Percentiles rank a stretch among this genome's conserved stretches.
Evolutionary conservation across 2,888 invertebrate species (phyloP).

Genomic region (Polymixis lichenea): DNA sequence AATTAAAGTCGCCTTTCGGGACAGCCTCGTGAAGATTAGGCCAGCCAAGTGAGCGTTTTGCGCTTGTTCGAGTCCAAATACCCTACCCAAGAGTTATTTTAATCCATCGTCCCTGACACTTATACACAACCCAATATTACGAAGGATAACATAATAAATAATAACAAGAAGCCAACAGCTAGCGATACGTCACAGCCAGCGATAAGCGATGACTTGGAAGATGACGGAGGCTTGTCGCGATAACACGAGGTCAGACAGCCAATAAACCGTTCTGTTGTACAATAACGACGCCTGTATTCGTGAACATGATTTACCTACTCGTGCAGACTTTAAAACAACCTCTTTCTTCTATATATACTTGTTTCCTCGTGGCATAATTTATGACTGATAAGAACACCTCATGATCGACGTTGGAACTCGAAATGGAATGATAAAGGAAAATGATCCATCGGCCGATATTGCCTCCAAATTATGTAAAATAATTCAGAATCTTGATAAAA

Average conservation of each 20-base stretch:
- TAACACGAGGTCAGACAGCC: constrained; percentile 85
- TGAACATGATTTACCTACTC: constrained; percentile 77
- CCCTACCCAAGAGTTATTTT: constrained; percentile 19
- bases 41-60: constrained; percentile 17
- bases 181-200: constrained; percentile 63
- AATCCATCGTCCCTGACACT: constrained; percentile 17
- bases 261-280: constrained; percentile 74
- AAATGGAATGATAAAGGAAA: constrained; percentile 6
- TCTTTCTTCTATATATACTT: constrained; percentile 50
- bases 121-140: constrained; percentile 34
- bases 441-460: neutral
- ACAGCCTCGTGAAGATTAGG: constrained; percentile 30
- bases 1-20: constrained; percentile 26
- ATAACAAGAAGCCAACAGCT: constrained; percentile 43
- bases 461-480: neutral
- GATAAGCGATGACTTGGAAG: constrained; percentile 81
- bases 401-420: constrained; percentile 23
- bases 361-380: constrained; percentile 54
- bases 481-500: constrained; percentile 7
- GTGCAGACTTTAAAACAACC: constrained; percentile 43
- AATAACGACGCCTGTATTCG: constrained; percentile 75
- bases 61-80: constrained; percentile 23
- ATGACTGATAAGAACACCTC: constrained; percentile 59
- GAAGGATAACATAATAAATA: constrained; percentile 54
- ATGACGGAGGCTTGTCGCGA: constrained; percentile 86